Percentiles rank a stretch among this genome's conserved stretches.
Evolutionary conservation across 1,140 invertebrate species (phyloP).

Genomic region (Nasonia longicornis): DNA sequence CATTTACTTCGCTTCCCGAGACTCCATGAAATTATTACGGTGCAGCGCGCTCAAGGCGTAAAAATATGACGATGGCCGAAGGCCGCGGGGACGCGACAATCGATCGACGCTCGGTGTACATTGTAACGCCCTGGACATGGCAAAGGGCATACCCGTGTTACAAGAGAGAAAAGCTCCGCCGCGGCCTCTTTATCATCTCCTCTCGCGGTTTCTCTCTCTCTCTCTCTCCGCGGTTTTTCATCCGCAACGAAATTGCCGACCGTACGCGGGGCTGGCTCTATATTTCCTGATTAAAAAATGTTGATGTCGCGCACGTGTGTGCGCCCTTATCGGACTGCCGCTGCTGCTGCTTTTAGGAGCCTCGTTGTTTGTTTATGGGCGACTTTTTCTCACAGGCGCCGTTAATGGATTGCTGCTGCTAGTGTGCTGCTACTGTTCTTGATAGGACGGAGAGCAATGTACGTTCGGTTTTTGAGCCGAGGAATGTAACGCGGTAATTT

Average conservation of each 20-base stretch:
- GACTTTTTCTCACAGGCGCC: neutral
- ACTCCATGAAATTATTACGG: neutral
- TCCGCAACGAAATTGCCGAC: constrained; percentile 26
- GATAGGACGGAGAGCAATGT: neutral
- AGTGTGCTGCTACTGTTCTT: neutral
- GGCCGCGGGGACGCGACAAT: neutral
- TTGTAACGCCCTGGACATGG: neutral
- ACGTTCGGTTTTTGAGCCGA: constrained; percentile 5
- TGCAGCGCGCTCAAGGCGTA: neutral
- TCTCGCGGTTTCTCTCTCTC: neutral
- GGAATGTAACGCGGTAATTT: neutral
- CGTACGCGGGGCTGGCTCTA: neutral
- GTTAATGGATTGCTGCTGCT: too few relatives aligned
- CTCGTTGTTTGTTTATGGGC: neutral
- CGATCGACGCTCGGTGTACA: neutral
- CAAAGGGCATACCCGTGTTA: neutral
- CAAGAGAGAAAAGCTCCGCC: neutral
- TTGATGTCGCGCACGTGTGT: constrained; percentile 31
- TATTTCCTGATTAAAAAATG: constrained; percentile 46
- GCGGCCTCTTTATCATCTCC: neutral
- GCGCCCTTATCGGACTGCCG: neutral
- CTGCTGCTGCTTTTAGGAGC: neutral
- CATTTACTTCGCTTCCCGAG: neutral
- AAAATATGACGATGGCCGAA: neutral
- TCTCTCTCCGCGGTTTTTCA: neutral